Evolutionary conservation across 2,888 invertebrate genomes (phyloP), one percentile per base, ranked within the genome.

Genomic region (Eupithecia tripunctaria): DNA sequence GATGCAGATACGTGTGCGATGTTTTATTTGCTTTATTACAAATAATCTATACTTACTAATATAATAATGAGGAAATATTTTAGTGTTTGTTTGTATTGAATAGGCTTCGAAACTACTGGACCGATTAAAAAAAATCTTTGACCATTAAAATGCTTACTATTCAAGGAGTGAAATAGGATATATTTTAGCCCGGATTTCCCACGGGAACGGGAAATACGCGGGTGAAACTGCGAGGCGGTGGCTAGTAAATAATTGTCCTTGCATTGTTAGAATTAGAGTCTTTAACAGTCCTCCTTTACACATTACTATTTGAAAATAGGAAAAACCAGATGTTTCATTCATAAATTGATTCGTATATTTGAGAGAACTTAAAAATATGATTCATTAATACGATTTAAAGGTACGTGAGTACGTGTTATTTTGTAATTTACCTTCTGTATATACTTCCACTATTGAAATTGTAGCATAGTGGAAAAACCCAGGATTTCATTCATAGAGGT

Each of bases 401-500:
- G 51, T 63, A 68, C 64, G 56, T 27, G 27, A 41, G 47, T 21
- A 18, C 21, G 43, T 25, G 51, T 59, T 25, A 12, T 47, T 18
- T 43, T n/a, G n/a, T 43, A 32, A 63, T 64, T n/a, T 68, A 59
- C 43, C 15, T 32, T 25, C 25, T 38, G 25, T 65, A 59, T 59
- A 21, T 41, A 18, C 36, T 60, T n/a, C 41, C 41, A 67, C 43
- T 67, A 56, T 56, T 56, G 56, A 36, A 72, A 21, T 51, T 21
- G n/a, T 74, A 60, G 69, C 67, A 63, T 69, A 79, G 80, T 84
- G 82, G 86, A 84, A 88, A 87, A 88, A 84, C 89, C 90, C 87
- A 89, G 89, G 87, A 84, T 88, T 91, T 88, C 90, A 91, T 91
- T 91, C 89, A 91, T 88, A 82, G 83, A 80, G 79, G 82, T 82